Percentiles rank a stretch among this genome's conserved stretches.
Conservation (phyloP, 1,140 invertebrate genomes). For the Orchesella cincta region DNA sequence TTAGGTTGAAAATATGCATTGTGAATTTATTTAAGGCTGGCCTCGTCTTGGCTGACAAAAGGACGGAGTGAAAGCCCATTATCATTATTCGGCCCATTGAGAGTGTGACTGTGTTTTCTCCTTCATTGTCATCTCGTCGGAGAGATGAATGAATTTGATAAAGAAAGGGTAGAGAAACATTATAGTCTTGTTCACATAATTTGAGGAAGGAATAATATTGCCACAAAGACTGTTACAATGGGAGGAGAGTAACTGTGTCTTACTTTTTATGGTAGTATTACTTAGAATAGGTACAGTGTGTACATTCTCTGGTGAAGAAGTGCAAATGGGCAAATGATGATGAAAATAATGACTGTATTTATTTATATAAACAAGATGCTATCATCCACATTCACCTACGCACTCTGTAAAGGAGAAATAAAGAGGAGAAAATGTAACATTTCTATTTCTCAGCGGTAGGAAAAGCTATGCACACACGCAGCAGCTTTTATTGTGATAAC, state of each 20-base stretch:
- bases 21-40: background rate
- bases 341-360: too few species aligned
- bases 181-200: background rate
- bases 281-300: background rate
- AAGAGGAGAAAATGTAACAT: too few species aligned
- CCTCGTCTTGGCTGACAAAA: background rate
- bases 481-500: background rate
- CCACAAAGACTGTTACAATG: background rate
- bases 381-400: too few species aligned
- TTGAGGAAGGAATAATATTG: background rate
- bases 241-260: background rate
- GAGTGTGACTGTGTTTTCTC: background rate
- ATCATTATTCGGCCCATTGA: background rate
- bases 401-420: too few species aligned
- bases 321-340: background rate
- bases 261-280: background rate
- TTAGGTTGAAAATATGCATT: background rate
- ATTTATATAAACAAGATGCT: too few species aligned
- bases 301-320: background rate
- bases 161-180: background rate
- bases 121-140: background rate
- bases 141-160: background rate
- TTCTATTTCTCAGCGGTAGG: too few species aligned
- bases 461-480: too few species aligned
- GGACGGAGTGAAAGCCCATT: background rate